These are phyloP conservation scores for Creontiades dilutus DNA, from an alignment of 2,888 invertebrate species.

Conservation along the genomic window DNA sequence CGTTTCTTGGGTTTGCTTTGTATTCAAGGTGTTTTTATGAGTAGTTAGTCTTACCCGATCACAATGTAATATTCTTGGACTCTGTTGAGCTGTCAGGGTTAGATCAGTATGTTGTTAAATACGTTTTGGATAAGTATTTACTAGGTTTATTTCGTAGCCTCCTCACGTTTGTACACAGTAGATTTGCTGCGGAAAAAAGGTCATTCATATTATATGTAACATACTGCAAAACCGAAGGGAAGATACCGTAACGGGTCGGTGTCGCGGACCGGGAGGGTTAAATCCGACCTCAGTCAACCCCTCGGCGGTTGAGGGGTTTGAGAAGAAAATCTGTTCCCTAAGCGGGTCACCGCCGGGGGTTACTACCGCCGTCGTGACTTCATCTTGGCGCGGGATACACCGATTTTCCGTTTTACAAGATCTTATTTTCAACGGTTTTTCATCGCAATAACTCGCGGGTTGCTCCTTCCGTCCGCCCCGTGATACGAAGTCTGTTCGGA, in stretches of 20 bases:
- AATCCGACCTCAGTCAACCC: conserved; percentile 33
- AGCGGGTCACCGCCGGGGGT: conserved; percentile 7
- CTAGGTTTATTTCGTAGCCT: too few relatives aligned
- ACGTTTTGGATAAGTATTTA: too few relatives aligned
- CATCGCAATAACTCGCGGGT: too few relatives aligned
- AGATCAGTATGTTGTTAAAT: too few relatives aligned
- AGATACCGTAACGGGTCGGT: background rate
- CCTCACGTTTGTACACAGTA: too few relatives aligned
- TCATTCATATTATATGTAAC: background rate
- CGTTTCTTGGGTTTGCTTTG: too few relatives aligned
- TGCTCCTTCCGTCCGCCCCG: too few relatives aligned
- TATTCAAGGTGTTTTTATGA: too few relatives aligned
- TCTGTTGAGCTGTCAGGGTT: too few relatives aligned
- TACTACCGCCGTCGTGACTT: background rate
- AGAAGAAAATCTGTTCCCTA: background rate
- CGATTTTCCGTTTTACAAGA: background rate
- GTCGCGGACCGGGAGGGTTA: background rate
- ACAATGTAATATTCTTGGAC: too few relatives aligned
- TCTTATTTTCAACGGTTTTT: too few relatives aligned
- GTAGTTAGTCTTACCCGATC: too few relatives aligned
- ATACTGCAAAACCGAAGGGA: background rate
- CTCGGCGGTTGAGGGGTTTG: conserved; percentile 1
- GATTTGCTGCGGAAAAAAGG: background rate
- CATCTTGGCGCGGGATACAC: background rate
- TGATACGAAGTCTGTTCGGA: background rate